Percentiles rank a stretch among this genome's conserved stretches.
Evolutionary conservation across 2,113 vertebrate genomes (phyloP).

Genomic region (Barnardius zonarius): DNA sequence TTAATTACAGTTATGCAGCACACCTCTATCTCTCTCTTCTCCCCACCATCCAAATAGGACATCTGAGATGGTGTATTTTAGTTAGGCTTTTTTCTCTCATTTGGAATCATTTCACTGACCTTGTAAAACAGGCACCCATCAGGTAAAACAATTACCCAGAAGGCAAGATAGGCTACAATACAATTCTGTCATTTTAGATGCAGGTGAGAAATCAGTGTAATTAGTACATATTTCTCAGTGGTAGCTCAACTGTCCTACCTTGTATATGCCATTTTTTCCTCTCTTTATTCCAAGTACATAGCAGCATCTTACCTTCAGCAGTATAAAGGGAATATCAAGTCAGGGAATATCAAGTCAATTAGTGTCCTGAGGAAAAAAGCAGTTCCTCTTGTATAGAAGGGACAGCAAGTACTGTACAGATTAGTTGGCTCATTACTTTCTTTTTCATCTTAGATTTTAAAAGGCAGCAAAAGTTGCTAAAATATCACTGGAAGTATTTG

Average conservation of each 20-base stretch:
- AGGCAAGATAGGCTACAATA: neutral
- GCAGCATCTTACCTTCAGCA: neutral
- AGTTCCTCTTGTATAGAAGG: neutral
- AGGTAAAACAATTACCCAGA: neutral
- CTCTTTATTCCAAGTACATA: neutral
- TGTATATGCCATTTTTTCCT: neutral
- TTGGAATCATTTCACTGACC: neutral
- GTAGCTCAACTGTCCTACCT: neutral
- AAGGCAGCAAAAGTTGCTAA: slow-evolving; percentile 25
- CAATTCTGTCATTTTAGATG: neutral
- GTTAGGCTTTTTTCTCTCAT: neutral
- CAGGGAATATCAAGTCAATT: slow-evolving; percentile 14
- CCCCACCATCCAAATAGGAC: neutral
- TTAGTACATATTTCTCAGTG: neutral
- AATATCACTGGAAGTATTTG: neutral
- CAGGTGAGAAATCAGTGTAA: neutral
- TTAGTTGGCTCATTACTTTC: neutral
- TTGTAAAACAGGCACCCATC: neutral
- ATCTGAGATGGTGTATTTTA: neutral
- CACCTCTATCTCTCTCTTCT: neutral
- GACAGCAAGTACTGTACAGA: neutral
- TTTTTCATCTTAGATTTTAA: slow-evolving; percentile 27
- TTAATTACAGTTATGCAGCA: neutral
- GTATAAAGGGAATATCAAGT: neutral
- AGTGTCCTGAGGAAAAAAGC: neutral